Evolutionary conservation across 2,113 vertebrate genomes (phyloP).

Genomic region (Bujurquina vittata): DNA sequence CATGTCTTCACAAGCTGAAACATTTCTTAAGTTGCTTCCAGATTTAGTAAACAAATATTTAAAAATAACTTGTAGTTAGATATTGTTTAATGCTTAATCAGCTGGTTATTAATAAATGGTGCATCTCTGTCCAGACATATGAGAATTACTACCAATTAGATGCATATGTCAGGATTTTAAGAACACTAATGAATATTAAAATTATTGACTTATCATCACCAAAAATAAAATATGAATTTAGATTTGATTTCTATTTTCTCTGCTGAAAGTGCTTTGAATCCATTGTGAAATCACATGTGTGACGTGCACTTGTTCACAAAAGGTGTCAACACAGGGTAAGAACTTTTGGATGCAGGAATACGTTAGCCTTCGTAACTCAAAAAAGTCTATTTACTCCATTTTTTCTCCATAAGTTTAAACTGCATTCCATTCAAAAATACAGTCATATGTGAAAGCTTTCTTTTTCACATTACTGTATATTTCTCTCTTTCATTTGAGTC

Average conservation of each 20-base stretch:
- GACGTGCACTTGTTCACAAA: conserved; percentile 38
- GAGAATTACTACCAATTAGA: no score
- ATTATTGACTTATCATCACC: conserved; percentile 51
- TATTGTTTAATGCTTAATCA: no score
- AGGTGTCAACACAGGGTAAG: conserved; percentile 11
- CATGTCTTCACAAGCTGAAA: no score
- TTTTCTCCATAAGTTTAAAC: no score
- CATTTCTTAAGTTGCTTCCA: no score
- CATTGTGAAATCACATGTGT: not conserved
- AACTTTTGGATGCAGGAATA: not conserved
- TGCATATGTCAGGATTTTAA: not conserved
- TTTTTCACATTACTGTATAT: not conserved
- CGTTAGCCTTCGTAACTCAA: not conserved
- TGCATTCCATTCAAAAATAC: no score
- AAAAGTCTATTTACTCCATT: no score
- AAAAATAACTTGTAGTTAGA: no score
- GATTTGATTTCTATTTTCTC: not conserved
- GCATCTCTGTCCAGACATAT: not conserved
- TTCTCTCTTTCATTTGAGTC: not conserved
- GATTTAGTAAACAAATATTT: no score
- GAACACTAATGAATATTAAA: not conserved
- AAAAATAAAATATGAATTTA: not conserved
- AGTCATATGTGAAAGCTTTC: no score
- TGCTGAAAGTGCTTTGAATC: not conserved
- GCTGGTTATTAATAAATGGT: no score